A percentile compares a stretch with the other conserved stretches of the same genome.
Evolutionary conservation across 1,140 invertebrate genomes (phyloP).

Genomic region (Monomorium pharaonis): DNA sequence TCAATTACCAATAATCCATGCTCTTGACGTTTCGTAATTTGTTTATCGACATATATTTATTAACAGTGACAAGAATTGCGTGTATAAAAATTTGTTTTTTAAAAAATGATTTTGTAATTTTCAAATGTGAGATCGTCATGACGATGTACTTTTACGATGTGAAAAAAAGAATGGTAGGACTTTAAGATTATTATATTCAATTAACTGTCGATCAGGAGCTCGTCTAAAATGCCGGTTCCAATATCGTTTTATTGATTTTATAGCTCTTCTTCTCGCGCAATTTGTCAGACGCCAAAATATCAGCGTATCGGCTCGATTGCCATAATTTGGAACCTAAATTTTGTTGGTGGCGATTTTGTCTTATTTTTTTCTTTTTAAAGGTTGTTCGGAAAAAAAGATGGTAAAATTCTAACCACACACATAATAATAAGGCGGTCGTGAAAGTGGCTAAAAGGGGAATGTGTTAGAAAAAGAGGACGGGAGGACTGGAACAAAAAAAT

Average conservation of each 20-base stretch:
- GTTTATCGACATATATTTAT: too few relatives aligned
- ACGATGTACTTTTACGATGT: too few relatives aligned
- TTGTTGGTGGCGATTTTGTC: neutral
- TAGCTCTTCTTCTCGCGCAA: slow-evolving; percentile 17
- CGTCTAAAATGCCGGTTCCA: slow-evolving; percentile 51
- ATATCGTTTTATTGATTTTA: slow-evolving; percentile 69
- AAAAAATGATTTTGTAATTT: too few relatives aligned
- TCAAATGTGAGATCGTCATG: slow-evolving; percentile 4
- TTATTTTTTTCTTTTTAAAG: neutral
- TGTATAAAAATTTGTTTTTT: neutral
- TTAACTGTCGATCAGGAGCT: slow-evolving; percentile 32
- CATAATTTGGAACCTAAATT: slow-evolving; percentile 41
- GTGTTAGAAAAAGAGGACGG: neutral
- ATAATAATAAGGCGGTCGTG: neutral
- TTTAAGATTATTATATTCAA: slow-evolving; percentile 52
- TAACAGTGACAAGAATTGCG: neutral
- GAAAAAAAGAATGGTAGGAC: slow-evolving; percentile 4
- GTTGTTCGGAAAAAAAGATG: too few relatives aligned
- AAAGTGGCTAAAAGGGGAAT: neutral
- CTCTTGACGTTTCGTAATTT: neutral
- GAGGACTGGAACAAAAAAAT: slow-evolving; percentile 48
- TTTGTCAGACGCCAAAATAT: slow-evolving; percentile 14
- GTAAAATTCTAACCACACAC: neutral
- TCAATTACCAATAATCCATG: too few relatives aligned
- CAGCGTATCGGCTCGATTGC: slow-evolving; percentile 16